These are phyloP conservation scores for Tryphoninae sp. DNA, from an alignment of 2,888 invertebrate species.

Conservation along the genomic window DNA sequence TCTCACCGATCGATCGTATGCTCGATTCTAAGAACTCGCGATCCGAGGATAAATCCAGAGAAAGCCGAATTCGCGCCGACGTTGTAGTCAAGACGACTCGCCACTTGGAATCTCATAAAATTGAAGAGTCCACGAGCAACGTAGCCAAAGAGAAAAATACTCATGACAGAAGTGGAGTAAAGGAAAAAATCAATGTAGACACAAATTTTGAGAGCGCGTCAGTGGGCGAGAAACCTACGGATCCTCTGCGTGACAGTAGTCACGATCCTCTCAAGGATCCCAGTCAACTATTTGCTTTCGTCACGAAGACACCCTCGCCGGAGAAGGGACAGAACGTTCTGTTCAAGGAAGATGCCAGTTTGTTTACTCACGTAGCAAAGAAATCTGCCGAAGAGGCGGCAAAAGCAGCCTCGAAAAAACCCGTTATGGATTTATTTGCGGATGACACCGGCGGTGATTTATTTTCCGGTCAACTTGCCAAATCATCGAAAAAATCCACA, in stretches of 20 bases:
- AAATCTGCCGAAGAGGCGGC: conserved; percentile 59
- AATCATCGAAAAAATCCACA: conserved; percentile 69
- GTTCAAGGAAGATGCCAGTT: conserved; percentile 76
- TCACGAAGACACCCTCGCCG: conserved; percentile 79
- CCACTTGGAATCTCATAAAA: conserved; percentile 8
- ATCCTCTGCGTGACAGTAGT: conserved; percentile 76
- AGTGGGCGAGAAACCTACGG: conserved; percentile 61
- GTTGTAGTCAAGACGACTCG: too few species aligned
- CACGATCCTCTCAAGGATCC: conserved; percentile 78
- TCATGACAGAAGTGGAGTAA: conserved; percentile 28
- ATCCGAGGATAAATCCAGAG: conserved; percentile 8
- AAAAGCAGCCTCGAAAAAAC: conserved; percentile 63
- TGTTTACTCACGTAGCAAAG: conserved; percentile 72
- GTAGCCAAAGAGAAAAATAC: conserved; percentile 14
- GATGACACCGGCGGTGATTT: conserved; percentile 74
- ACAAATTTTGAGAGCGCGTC: conserved; percentile 28
- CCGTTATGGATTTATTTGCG: conserved; percentile 72
- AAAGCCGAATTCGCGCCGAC: background rate
- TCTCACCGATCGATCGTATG: conserved; percentile 75
- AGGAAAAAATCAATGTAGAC: conserved; percentile 3
- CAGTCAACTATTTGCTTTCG: conserved; percentile 79
- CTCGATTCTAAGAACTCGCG: conserved; percentile 13
- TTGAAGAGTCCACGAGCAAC: conserved; percentile 14
- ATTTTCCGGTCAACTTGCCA: conserved; percentile 72
- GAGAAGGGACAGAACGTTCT: conserved; percentile 75